These are phyloP conservation scores for Poeciliopsis gracilis DNA, from an alignment of 2,797 vertebrate genomes.

Conservation along the genomic window DNA sequence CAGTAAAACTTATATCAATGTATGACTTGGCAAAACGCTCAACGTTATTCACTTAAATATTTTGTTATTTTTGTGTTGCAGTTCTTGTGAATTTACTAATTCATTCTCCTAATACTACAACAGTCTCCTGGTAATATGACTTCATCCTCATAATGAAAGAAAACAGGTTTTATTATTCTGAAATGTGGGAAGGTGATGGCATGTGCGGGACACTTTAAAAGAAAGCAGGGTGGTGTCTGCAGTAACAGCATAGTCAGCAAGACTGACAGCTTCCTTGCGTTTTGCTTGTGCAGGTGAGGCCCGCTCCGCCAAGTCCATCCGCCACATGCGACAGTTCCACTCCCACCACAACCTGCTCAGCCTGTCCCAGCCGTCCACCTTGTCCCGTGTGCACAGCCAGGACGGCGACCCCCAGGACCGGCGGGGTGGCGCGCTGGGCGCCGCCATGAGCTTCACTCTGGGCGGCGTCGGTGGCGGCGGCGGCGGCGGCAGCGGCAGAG, in stretches of 20 bases:
- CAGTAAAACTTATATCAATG: no score
- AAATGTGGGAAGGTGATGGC: not conserved
- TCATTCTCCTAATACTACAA: no score
- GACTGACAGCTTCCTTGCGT: no score
- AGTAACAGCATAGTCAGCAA: not conserved
- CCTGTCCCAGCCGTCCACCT: conserved; percentile 63
- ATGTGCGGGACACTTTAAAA: not conserved
- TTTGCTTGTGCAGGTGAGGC: conserved; percentile 62
- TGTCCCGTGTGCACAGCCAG: conserved; percentile 40
- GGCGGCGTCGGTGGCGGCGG: not conserved
- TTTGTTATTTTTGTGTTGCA: no score
- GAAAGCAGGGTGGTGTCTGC: no score
- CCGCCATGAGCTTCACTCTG: conserved; percentile 37
- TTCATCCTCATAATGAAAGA: no score
- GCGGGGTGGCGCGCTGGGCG: conserved; percentile 24
- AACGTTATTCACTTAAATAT: no score
- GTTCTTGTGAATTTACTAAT: no score
- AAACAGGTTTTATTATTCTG: no score
- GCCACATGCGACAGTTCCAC: conserved; percentile 82
- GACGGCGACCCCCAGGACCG: conserved; percentile 43
- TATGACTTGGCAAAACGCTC: no score
- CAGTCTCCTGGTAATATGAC: no score
- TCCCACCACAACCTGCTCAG: conserved; percentile 84
- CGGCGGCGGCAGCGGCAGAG: conserved; percentile 14
- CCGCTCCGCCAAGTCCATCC: conserved; percentile 73